A percentile compares a stretch with the other conserved stretches of the same genome.
These are phyloP conservation scores for Paramormyrops kingsleyae DNA, from an alignment of 2,113 vertebrate genomes.

Conservation along the genomic window DNA sequence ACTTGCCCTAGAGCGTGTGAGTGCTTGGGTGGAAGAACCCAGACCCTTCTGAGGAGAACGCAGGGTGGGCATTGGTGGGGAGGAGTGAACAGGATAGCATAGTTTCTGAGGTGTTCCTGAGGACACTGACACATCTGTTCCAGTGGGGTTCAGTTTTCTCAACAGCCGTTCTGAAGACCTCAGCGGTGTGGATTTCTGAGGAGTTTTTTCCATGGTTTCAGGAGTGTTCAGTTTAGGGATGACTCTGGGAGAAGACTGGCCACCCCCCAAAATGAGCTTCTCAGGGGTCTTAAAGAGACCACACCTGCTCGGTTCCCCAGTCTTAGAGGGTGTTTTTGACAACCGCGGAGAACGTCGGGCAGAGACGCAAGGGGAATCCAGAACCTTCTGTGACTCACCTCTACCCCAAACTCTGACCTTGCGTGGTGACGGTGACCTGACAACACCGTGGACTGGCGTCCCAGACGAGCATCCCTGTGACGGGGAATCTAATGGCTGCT, in stretches of 20 bases:
- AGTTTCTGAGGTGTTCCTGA: not conserved
- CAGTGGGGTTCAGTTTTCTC: conserved; percentile 19
- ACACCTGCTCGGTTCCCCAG: conserved; percentile 20
- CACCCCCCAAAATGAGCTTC: conserved; percentile 23
- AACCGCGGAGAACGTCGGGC: conserved; percentile 37
- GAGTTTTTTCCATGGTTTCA: conserved; percentile 4
- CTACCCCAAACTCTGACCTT: conserved; percentile 26
- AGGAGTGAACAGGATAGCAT: not conserved
- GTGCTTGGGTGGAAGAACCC: conserved; percentile 35
- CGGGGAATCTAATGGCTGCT: conserved; percentile 26
- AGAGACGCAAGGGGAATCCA: conserved; percentile 41
- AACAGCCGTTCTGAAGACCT: conserved; percentile 24
- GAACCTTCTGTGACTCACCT: conserved; percentile 40
- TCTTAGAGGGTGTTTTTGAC: conserved; percentile 29
- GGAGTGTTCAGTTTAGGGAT: not conserved
- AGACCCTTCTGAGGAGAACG: conserved; percentile 32
- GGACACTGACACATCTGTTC: conserved; percentile 4
- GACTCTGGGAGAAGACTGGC: conserved; percentile 22
- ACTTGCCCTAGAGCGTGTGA: conserved; percentile 46
- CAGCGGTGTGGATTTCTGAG: not conserved
- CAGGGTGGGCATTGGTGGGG: conserved; percentile 22
- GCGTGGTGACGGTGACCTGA: conserved; percentile 58
- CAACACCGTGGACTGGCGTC: conserved; percentile 53
- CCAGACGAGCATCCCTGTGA: conserved; percentile 20
- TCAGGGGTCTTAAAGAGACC: conserved; percentile 48